Evolutionary conservation across 2,113 vertebrate genomes (phyloP).

Genomic region (Grammatotria lemairii): DNA sequence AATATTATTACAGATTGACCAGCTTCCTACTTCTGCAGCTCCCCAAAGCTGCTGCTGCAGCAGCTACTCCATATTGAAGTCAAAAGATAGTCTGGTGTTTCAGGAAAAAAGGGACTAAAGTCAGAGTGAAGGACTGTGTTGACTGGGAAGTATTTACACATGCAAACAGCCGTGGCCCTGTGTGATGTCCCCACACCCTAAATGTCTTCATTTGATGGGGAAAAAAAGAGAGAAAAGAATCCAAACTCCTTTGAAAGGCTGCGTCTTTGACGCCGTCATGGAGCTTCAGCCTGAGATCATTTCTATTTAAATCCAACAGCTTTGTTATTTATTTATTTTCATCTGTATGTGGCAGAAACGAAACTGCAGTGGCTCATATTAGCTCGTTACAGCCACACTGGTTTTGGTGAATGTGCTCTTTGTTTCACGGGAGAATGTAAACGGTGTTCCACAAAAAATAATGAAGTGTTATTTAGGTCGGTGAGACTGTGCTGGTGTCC

Average conservation of each 20-base stretch:
- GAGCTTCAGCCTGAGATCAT: neutral
- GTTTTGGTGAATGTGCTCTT: neutral
- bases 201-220: neutral
- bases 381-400: neutral
- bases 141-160: neutral
- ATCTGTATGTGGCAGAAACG: neutral
- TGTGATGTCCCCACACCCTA: neutral
- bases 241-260: neutral
- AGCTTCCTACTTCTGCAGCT: neutral
- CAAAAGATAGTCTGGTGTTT: neutral
- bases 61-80: neutral
- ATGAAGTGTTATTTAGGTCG: neutral
- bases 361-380: neutral
- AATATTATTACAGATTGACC: neutral
- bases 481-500: neutral
- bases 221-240: neutral
- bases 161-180: neutral
- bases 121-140: neutral
- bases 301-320: neutral
- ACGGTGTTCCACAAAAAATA: rapidly evolving
- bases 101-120: no score
- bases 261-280: neutral
- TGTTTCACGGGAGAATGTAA: rapidly evolving
- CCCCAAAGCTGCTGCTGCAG: neutral
- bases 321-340: neutral